A percentile compares a stretch with the other conserved stretches of the same genome.
Evolutionary conservation across 2,888 invertebrate genomes (phyloP).

Genomic region (Sialis fuliginosa): DNA sequence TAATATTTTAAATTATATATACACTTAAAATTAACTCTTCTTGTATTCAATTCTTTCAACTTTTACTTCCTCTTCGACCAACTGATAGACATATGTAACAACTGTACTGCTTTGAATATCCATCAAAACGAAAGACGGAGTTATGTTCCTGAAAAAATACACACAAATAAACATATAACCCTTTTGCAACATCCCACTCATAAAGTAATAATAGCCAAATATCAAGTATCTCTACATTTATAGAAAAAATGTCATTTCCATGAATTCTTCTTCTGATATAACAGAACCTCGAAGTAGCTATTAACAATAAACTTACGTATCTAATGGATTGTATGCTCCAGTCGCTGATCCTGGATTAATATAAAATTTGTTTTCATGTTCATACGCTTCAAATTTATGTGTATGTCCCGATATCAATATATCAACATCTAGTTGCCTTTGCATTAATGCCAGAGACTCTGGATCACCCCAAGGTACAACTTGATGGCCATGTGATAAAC

Average conservation of each 20-base stretch:
- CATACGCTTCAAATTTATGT: slow-evolving; percentile 95
- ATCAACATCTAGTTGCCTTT: slow-evolving; percentile 94
- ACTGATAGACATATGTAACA: slow-evolving; percentile 94
- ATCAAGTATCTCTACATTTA: background rate
- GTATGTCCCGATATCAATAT: slow-evolving; percentile 98
- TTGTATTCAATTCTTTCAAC: slow-evolving; percentile 97
- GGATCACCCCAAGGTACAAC: slow-evolving; percentile 96
- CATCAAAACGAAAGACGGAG: slow-evolving; percentile 95
- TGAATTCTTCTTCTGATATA: background rate
- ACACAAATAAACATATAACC: background rate
- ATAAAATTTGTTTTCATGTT: slow-evolving; percentile 96
- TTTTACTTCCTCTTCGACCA: slow-evolving; percentile 96
- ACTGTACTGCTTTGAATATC: slow-evolving; percentile 97
- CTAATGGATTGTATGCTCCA: slow-evolving; percentile 88
- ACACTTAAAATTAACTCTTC: slow-evolving; percentile 45
- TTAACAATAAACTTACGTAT: slow-evolving; percentile 42
- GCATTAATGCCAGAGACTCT: slow-evolving; percentile 81
- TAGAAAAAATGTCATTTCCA: background rate
- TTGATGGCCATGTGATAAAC: slow-evolving; percentile 94
- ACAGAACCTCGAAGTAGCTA: too few species aligned
- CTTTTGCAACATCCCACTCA: background rate
- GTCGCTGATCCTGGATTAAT: slow-evolving; percentile 99
- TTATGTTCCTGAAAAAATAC: slow-evolving; percentile 50
- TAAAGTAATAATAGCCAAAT: background rate
- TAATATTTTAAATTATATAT: too few species aligned